These are phyloP conservation scores for Micrastur ruficollis DNA, from an alignment of 2,797 vertebrate genomes.

Conservation along the genomic window DNA sequence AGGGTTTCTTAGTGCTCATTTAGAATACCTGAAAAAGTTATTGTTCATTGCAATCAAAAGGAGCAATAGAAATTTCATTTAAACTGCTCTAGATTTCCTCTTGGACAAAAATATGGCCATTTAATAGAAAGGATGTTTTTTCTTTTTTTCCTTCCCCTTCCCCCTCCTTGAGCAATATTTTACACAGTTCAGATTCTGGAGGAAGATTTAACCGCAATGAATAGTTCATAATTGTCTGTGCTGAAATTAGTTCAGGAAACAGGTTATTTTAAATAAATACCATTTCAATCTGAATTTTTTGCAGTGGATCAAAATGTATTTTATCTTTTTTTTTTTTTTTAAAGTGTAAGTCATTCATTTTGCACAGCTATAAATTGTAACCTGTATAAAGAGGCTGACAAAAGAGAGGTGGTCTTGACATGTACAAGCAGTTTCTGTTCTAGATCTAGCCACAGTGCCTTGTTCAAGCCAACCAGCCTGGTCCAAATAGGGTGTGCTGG, in stretches of 20 bases:
- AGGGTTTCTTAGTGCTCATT: background rate
- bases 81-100: background rate
- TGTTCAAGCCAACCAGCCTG: background rate
- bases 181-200: background rate
- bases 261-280: background rate
- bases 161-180: background rate
- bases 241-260: background rate
- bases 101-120: background rate
- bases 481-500: conserved; percentile 38
- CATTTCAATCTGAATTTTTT: background rate
- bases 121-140: background rate
- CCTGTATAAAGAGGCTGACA: background rate
- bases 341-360: background rate
- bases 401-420: background rate
- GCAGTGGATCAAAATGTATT: background rate
- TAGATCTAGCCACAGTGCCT: background rate
- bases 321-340: background rate
- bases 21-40: background rate
- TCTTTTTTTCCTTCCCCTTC: background rate
- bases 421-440: background rate
- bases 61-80: background rate
- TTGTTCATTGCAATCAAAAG: background rate
- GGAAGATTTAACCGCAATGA: background rate
- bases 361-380: background rate
- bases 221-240: background rate